Conservation (phyloP, 2,113 vertebrate species). For the Halichoerus grypus region DNA sequence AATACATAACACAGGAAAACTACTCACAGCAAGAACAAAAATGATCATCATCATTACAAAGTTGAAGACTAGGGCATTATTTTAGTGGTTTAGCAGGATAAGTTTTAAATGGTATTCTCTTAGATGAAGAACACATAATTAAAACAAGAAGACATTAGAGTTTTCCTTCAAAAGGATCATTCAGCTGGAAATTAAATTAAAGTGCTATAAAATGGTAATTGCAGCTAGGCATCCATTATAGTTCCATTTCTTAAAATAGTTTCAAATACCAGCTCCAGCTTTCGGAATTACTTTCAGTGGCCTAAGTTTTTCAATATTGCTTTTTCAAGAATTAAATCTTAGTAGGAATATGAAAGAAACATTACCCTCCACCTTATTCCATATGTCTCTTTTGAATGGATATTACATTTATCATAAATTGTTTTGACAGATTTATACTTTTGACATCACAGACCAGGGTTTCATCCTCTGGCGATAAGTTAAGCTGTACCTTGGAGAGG, state of each 20-base stretch:
- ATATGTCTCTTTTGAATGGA: background rate
- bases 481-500: background rate
- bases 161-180: constrained; percentile 18
- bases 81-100: background rate
- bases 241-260: background rate
- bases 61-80: background rate
- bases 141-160: background rate
- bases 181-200: constrained; percentile 32
- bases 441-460: background rate
- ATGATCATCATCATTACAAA: background rate
- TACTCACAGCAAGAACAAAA: background rate
- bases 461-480: background rate
- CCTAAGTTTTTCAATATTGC: background rate
- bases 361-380: background rate
- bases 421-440: background rate
- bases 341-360: background rate
- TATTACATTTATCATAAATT: background rate
- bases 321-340: background rate
- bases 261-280: background rate
- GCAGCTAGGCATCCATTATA: background rate
- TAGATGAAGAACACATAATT: background rate
- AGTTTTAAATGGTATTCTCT: background rate
- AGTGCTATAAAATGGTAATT: background rate
- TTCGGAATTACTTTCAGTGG: background rate
- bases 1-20: background rate